Evolutionary conservation across 1,140 invertebrate genomes (phyloP), one percentile per base, ranked within the genome.

Genomic region (Drosophila tropicalis): DNA sequence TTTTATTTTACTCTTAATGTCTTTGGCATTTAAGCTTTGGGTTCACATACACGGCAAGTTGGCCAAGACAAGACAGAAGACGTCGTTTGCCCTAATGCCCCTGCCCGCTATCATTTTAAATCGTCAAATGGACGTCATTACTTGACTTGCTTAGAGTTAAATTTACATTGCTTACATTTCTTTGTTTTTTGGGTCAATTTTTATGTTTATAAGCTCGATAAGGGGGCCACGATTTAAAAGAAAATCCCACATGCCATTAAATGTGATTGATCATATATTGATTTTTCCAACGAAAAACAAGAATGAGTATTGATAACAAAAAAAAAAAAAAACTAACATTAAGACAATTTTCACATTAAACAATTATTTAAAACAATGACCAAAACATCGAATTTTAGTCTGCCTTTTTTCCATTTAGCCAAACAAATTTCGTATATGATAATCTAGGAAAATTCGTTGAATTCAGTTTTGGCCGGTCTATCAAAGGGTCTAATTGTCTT

Each of bases 401-500:
- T 29, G 4, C 4, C 5, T 29, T 2, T 29, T 29, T 5, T 29
- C 25, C 25, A 29, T 29, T 25, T 25, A 3, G 22, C 22, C 22
- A 25, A 25, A 25, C 22, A 25, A 25, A 29, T 29, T 29, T 29
- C 5, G 5, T 29, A 6, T 29, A 29, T 5, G 1, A 5, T 29
- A 29, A 29, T 29, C 5, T 29, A 6, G 29, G 29, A 29, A 29
- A 29, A 29, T 3, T 29, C 0, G 5, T 29, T 29, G 5, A 29
- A 5, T 29, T 29, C 29, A 5, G 5, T 29, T 12, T 13, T 9
- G 57, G 62, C 22, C 32, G 29, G 29, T 29, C 29, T 29, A 29
- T 5, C 25, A 39, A 67, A 17, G 51, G 44, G 17, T 22, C 17
- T 51, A 51, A 51, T 51, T 51, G 44, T 51, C 44, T 51, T 51